Base-by-base conservation (phyloP, 2,113 vertebrate genomes). In the Equus przewalskii region DNA sequence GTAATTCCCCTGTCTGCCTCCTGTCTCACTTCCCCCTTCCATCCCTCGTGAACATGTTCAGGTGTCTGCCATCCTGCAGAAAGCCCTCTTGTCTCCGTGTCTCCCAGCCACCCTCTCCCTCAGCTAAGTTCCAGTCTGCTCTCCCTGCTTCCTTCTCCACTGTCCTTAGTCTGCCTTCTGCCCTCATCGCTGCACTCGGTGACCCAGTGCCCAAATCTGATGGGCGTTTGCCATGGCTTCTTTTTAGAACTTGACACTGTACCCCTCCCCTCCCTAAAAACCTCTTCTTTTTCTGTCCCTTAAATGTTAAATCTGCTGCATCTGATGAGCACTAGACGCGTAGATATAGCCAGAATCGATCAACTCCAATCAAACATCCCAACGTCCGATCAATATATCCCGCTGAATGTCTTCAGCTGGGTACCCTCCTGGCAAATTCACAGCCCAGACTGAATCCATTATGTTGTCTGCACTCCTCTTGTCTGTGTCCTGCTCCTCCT, bases 401-500 rank as follows among this genome's bases (percentile, higher is more conserved):
- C 30, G 2, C 56, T 6, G 16, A 4, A 12, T 5, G 1, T 33
- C 91, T 56, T 51, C 26, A 3, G 7, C 14, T 28, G n/a, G 49
- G 0, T 22, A 7, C 0, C 22, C 30, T 65, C 1, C 82, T 60
- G 41, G 9, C n/a, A 70, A 2, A 41, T 13, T 13, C 4, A 0
- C 14, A 49, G 79, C 79, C 33, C 44, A 24, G 56, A 19, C 16
- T 5, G 30, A 12, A 13, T 16, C 22, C 67, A 0, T 3, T 19
- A 24, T 19, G 5, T 11, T 26, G 15, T 62, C 26, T 41, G 18
- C 44, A 22, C 46, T 44, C 28, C 76, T n/a, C 13, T 16, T 36
- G 9, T 33, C 41, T 16, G 16, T 16, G 44, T 60, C 65, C 78
- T 46, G 19, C n/a, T 13, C 10, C 46, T 51, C 7, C 41, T 21